phyloP scores from a whole-genome alignment of 1,140 invertebrate species.

The Drosophila nigrodunni region DNA sequence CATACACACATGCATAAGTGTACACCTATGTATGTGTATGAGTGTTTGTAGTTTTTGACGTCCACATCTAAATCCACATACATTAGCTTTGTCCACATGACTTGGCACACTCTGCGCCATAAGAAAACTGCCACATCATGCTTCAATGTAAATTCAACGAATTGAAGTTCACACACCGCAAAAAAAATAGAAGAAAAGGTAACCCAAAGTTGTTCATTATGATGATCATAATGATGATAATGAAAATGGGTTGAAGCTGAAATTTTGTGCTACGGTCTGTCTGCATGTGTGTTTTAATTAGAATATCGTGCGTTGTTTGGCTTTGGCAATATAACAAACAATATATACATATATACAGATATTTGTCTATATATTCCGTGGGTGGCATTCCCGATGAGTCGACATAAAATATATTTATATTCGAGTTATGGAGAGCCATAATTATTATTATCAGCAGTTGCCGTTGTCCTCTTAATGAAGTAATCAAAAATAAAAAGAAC shows the following conservation, averaged over 20 bases:
- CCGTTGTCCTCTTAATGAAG: constrained; percentile 78
- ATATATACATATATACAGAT: constrained; percentile 34
- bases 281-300: constrained; percentile 77
- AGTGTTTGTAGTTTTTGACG: not conserved
- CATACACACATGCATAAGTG: constrained; percentile 9
- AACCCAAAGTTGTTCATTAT: constrained; percentile 35
- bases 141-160: constrained; percentile 75
- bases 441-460: constrained; percentile 73
- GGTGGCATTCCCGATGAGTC: constrained; percentile 71
- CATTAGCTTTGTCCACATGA: constrained; percentile 77
- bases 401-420: constrained; percentile 41
- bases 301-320: constrained; percentile 82
- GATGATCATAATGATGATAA: constrained; percentile 29
- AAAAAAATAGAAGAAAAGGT: constrained; percentile 31
- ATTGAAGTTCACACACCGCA: constrained; percentile 51
- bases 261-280: constrained; percentile 29
- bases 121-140: constrained; percentile 66
- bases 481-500: constrained; percentile 64
- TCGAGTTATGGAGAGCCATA: constrained; percentile 53
- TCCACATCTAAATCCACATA: constrained; percentile 52
- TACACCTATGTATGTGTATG: not conserved
- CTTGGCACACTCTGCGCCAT: constrained; percentile 45
- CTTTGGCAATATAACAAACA: constrained; percentile 81
- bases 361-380: constrained; percentile 54
- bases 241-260: constrained; percentile 17